Evolutionary conservation across 1,140 invertebrate genomes (phyloP).

Genomic region (Papilio helenus): DNA sequence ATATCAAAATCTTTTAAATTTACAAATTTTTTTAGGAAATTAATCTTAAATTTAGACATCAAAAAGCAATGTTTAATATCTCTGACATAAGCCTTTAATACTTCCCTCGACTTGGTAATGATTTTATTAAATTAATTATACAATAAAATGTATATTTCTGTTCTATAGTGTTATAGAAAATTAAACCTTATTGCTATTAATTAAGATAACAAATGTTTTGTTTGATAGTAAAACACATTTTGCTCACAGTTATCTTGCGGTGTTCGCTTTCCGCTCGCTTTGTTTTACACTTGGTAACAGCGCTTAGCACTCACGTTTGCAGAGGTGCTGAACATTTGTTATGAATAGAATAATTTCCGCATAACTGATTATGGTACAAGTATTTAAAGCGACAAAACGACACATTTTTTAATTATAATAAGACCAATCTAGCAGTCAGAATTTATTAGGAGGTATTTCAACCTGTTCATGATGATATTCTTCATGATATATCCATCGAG

Average conservation of each 20-base stretch:
- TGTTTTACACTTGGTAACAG: slow-evolving; percentile 19
- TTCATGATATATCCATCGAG: no score
- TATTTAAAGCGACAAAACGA: no score
- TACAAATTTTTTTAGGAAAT: no score
- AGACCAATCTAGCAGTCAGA: no score
- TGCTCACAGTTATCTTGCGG: slow-evolving; percentile 16
- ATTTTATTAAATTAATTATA: slow-evolving; percentile 7
- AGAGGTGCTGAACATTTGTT: slow-evolving; percentile 8
- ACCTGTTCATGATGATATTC: no score
- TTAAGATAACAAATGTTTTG: neutral
- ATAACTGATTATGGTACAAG: neutral
- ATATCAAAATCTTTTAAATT: no score
- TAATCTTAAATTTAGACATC: no score
- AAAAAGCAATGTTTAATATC: neutral
- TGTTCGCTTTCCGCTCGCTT: slow-evolving; percentile 21
- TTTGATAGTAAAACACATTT: neutral
- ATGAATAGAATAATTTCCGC: neutral
- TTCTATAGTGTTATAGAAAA: neutral
- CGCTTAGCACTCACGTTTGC: neutral
- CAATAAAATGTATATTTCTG: neutral
- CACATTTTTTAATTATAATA: no score
- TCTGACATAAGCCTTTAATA: neutral
- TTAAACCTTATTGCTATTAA: neutral
- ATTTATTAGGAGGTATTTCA: no score
- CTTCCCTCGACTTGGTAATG: neutral